Evolutionary conservation across 2,113 vertebrate genomes (phyloP).

Genomic region (Natator depressus): DNA sequence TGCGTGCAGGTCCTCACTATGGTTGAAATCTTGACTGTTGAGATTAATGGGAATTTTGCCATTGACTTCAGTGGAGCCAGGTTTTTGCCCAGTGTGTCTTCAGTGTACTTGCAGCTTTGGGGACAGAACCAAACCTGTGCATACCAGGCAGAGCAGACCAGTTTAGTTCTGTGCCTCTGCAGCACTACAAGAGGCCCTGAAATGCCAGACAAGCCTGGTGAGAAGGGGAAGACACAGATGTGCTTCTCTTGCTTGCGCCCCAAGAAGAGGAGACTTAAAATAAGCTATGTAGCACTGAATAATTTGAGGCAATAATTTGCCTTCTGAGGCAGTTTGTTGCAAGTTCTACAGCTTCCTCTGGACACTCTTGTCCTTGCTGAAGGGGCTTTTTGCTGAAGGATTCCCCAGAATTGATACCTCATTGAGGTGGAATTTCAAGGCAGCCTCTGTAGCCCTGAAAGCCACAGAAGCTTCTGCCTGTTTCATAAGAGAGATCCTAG

Average conservation of each 20-base stretch:
- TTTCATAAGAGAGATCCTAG: rapidly evolving
- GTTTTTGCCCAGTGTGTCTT: not conserved
- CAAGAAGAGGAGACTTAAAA: not conserved
- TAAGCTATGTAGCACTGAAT: not conserved
- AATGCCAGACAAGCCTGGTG: not conserved
- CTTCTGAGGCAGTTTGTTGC: not conserved
- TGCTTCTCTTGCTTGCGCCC: not conserved
- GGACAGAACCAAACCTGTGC: not conserved
- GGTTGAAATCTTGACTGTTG: no score
- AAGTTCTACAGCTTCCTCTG: not conserved
- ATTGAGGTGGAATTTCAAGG: not conserved
- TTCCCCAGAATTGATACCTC: not conserved
- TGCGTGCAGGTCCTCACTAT: no score
- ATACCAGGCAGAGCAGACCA: not conserved
- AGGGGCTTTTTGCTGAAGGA: not conserved
- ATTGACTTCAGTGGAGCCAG: no score
- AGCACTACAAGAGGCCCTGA: not conserved
- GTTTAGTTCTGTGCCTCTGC: not conserved
- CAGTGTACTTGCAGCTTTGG: not conserved
- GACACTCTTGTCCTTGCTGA: not conserved
- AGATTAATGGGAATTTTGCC: no score
- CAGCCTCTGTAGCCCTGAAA: no score
- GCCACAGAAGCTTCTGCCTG: rapidly evolving
- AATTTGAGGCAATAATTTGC: not conserved
- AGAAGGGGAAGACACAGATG: not conserved